Percentiles rank a stretch among this genome's conserved stretches.
phyloP scores from a whole-genome alignment of 2,888 invertebrate genomes.

The Scaptomyza reducta region DNA sequence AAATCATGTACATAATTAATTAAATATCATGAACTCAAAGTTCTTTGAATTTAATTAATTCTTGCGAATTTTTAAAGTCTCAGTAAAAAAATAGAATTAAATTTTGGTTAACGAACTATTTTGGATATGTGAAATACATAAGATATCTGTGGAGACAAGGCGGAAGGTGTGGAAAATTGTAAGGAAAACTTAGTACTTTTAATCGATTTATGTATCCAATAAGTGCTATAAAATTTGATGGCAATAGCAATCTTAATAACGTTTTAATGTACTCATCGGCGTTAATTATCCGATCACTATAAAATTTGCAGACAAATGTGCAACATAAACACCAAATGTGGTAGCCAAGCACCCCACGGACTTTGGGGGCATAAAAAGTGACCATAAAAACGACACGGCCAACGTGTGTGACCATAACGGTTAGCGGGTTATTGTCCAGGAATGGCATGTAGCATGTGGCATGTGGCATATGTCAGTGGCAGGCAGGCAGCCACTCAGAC shows the following conservation, averaged over 20 bases:
- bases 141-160: too few relatives aligned
- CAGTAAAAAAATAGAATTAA: background rate
- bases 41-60: too few relatives aligned
- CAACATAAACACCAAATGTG: slow-evolving; percentile 15
- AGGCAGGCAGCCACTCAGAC: background rate
- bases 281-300: slow-evolving; percentile 41
- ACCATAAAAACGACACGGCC: slow-evolving; percentile 35
- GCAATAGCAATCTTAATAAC: background rate
- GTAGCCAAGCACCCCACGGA: slow-evolving; percentile 24
- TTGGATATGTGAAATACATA: too few relatives aligned
- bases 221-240: background rate
- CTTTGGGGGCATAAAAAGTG: slow-evolving; percentile 16
- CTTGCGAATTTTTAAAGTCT: too few relatives aligned
- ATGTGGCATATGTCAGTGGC: slow-evolving; percentile 17
- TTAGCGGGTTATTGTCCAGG: background rate
- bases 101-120: background rate
- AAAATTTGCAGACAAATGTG: slow-evolving; percentile 30
- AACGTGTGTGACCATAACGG: slow-evolving; percentile 39
- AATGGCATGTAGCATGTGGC: slow-evolving; percentile 8
- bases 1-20: slow-evolving; percentile 1
- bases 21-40: background rate
- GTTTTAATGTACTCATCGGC: background rate
- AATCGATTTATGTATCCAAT: background rate
- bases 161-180: too few relatives aligned
- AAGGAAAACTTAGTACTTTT: too few relatives aligned